Percentiles rank a stretch among this genome's conserved stretches.
phyloP scores from a whole-genome alignment of 2,888 invertebrate species.

The Acronicta aceris region DNA sequence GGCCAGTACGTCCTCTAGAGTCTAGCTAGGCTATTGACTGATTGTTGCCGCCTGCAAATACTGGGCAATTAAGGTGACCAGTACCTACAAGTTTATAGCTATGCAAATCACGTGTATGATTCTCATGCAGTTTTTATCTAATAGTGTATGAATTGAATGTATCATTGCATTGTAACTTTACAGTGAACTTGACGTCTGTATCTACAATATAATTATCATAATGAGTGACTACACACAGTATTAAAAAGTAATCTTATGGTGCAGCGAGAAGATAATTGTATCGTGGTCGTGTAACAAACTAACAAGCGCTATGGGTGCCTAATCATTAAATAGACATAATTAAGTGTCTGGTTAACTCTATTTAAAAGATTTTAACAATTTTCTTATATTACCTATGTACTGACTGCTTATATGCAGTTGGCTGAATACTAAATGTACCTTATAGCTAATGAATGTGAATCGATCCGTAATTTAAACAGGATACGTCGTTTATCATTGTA shows the following conservation, averaged over 20 bases:
- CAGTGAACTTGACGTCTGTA: constrained; percentile 9
- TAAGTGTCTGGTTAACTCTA: too few relatives aligned
- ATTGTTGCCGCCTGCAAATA: not conserved
- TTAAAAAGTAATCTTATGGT: constrained; percentile 7
- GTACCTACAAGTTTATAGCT: not conserved
- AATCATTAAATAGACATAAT: too few relatives aligned
- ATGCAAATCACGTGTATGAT: not conserved
- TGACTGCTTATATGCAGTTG: too few relatives aligned
- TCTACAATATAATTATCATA: constrained; percentile 27
- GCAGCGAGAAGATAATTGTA: constrained; percentile 10
- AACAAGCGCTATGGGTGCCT: too few relatives aligned
- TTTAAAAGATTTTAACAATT: too few relatives aligned
- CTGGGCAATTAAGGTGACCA: not conserved
- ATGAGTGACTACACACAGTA: constrained; percentile 8
- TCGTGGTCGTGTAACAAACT: too few relatives aligned
- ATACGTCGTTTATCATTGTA: too few relatives aligned
- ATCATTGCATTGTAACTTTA: not conserved
- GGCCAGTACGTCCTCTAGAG: not conserved
- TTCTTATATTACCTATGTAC: too few relatives aligned
- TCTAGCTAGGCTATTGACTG: not conserved
- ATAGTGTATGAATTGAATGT: not conserved
- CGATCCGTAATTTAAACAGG: not conserved
- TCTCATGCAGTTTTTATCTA: not conserved
- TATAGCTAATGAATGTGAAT: too few relatives aligned
- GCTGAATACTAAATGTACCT: too few relatives aligned